Conservation (phyloP, 2,113 vertebrate species). For the Silurus meridionalis region DNA sequence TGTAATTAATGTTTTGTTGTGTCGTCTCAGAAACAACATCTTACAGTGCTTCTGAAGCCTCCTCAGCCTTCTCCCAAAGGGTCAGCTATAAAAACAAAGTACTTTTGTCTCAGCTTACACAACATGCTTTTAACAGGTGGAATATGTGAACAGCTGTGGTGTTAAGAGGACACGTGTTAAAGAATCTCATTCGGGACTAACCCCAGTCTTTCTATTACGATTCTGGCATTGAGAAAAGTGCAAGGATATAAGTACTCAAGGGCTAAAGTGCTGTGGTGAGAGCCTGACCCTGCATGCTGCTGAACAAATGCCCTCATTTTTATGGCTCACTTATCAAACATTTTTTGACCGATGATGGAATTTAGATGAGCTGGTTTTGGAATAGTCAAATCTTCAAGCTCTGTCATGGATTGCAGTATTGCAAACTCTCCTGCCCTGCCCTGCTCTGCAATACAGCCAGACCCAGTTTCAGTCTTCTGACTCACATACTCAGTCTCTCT, state of each 20-base stretch:
- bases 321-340: not conserved
- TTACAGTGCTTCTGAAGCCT: slow-evolving; percentile 27
- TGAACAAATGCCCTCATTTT: not conserved
- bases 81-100: slow-evolving; percentile 45
- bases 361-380: not conserved
- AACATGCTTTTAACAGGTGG: slow-evolving; percentile 40
- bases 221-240: not conserved
- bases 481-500: not conserved
- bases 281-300: not conserved
- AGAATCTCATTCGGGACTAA: slow-evolving; percentile 9
- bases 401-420: not conserved
- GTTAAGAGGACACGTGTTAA: slow-evolving; percentile 25
- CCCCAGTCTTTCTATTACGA: not conserved
- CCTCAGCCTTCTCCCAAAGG: slow-evolving; percentile 24
- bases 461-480: slow-evolving; percentile 15
- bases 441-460: slow-evolving; percentile 1
- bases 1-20: not conserved
- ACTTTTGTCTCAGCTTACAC: slow-evolving; percentile 46
- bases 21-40: slow-evolving; percentile 11
- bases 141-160: slow-evolving; percentile 23
- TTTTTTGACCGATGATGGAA: not conserved
- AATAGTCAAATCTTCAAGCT: not conserved
- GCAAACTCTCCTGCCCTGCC: slow-evolving; percentile 15
- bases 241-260: not conserved
- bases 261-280: not conserved